Base-by-base conservation (phyloP, 2,888 invertebrate species). In the Lasioglossum villosulum region DNA sequence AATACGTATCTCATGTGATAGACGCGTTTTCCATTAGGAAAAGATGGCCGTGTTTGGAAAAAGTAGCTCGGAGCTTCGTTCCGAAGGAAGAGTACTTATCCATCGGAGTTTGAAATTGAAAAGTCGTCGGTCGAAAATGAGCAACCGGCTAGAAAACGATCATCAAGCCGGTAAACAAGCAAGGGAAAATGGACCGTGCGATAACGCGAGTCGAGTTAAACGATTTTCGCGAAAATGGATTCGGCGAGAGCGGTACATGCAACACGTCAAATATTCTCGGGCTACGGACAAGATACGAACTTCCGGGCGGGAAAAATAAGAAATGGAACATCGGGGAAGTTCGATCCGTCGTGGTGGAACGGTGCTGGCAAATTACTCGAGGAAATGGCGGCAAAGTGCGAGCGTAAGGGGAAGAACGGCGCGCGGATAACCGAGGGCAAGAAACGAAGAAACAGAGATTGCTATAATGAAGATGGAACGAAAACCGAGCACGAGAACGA, bases 211-310 rank as follows among this genome's bases (percentile, higher is more conserved):
- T 19, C 34, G 78, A 63, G 72, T 78, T 71, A 48, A 84, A 82
- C 72, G 79, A 76, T 68, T 39, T 45, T n/a, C 72, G 48, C 16
- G 27, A 68, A 73, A 79, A 73, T 73, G 76, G 63, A 85, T 74
- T 27, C 19, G 23, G 30, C 30, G 71, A 39, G 75, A 66, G 39
- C 23, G 66, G 30, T 30, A 4, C 30, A 23, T 12, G 75, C 39
- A 75, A 84, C 85, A 19, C 68, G 68, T 52, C 19, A 68, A 70
- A 84, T 86, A 84, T 84, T 78, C 78, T 19, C 34, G 42, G 2
- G 75, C 34, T 59, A 48, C 63, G n/a, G 27, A 34, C 12, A 39
- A 42, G 37, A 59, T 37, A 42, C 71, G 45, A 66, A 59, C 71
- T 77, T 84, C 70, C 79, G 23, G 16, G 14, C 37, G 14, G 12